These are phyloP conservation scores for Colletes latitarsis DNA, from an alignment of 1,140 invertebrate species.

Conservation along the genomic window DNA sequence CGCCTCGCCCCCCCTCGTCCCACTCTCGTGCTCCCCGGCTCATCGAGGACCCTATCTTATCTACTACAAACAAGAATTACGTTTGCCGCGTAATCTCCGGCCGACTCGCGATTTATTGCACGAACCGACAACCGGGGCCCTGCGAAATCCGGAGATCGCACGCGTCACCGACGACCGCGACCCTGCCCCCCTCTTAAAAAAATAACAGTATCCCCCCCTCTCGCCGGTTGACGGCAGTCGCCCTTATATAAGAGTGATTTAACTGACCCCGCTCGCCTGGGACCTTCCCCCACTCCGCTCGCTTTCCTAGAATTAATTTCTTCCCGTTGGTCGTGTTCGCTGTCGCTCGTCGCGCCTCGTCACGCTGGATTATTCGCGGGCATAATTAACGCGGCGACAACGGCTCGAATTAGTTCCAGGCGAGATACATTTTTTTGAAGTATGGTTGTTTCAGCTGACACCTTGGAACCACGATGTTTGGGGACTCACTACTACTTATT, in stretches of 20 bases:
- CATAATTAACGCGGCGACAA: conserved; percentile 21
- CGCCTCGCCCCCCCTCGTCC: conserved; percentile 29
- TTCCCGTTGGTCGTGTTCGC: conserved; percentile 21
- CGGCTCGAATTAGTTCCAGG: conserved; percentile 23
- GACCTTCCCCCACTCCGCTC: not conserved
- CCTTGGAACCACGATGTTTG: no score
- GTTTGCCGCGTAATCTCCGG: conserved; percentile 77
- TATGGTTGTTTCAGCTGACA: no score
- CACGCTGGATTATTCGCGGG: conserved; percentile 27
- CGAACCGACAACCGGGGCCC: not conserved
- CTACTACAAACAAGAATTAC: conserved; percentile 81
- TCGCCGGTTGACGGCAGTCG: not conserved
- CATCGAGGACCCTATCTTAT: conserved; percentile 71
- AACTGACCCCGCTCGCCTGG: not conserved
- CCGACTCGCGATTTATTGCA: conserved; percentile 74
- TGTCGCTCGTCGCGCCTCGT: not conserved
- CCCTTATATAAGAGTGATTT: conserved; percentile 33
- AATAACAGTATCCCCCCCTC: not conserved
- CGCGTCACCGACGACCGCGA: conserved; percentile 12
- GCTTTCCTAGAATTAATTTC: conserved; percentile 24
- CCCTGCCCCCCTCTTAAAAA: not conserved
- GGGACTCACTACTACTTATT: no score
- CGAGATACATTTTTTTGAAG: conserved; percentile 9
- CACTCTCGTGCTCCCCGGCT: conserved; percentile 16
- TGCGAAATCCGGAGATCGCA: conserved; percentile 32